A percentile compares a stretch with the other conserved stretches of the same genome.
Evolutionary conservation across 2,797 vertebrate genomes (phyloP).

Genomic region (Gallinago solitaria): DNA sequence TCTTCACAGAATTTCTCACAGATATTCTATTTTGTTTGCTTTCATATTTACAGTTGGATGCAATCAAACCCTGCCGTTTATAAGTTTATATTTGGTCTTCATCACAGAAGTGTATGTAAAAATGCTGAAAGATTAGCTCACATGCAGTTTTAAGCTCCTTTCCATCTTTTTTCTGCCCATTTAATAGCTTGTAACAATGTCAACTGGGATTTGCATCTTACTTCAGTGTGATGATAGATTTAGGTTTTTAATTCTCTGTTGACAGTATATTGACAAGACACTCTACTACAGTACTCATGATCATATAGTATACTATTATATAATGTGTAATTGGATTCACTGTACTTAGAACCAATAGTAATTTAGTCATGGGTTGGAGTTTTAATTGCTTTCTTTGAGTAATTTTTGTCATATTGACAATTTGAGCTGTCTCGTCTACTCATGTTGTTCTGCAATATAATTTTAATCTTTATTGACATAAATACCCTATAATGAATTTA

Average conservation of each 20-base stretch:
- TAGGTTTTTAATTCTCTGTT: slow-evolving; percentile 16
- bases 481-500: slow-evolving; percentile 17
- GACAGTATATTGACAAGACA: background rate
- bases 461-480: slow-evolving; percentile 52
- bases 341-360: slow-evolving; percentile 30
- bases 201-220: background rate
- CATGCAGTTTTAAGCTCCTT: background rate
- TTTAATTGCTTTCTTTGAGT: slow-evolving; percentile 61
- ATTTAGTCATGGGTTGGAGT: slow-evolving; percentile 38
- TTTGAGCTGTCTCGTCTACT: slow-evolving; percentile 16
- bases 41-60: background rate
- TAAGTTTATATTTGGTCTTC: background rate
- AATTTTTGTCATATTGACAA: slow-evolving; percentile 30
- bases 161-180: background rate
- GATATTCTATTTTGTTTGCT: background rate
- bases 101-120: fast-evolving
- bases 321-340: slow-evolving; percentile 23
- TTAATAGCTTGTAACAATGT: background rate
- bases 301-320: background rate
- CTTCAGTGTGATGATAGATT: background rate
- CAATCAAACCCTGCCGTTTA: background rate
- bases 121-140: background rate
- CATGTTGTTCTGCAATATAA: background rate
- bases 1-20: background rate
- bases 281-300: background rate